phyloP scores from a whole-genome alignment of 2,113 vertebrate genomes.

The Rallus limicola region DNA sequence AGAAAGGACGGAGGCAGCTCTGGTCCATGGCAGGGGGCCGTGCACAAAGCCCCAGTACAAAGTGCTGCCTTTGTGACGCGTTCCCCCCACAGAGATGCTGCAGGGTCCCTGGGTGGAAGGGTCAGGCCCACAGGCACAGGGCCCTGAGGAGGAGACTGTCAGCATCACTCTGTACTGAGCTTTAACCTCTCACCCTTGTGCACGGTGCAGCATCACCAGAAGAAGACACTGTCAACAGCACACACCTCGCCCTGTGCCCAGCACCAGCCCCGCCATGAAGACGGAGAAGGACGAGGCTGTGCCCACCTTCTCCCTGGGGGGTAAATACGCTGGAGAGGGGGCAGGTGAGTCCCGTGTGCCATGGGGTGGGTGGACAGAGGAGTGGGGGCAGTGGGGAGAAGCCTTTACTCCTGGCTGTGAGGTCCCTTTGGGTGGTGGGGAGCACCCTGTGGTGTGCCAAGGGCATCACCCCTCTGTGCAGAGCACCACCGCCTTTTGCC shows the following conservation, averaged over 20 bases:
- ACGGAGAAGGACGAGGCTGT: conserved; percentile 23
- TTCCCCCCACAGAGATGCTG: not conserved
- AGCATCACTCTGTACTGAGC: rapidly evolving
- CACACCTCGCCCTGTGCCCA: not conserved
- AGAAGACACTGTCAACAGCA: not conserved
- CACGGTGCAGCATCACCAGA: not conserved
- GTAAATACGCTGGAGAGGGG: conserved; percentile 12
- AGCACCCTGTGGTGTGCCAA: rapidly evolving
- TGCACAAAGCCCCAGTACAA: rapidly evolving
- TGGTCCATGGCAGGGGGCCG: not conserved
- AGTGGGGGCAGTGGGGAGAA: rapidly evolving
- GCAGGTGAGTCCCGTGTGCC: conserved; percentile 13
- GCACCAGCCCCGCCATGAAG: conserved; percentile 13
- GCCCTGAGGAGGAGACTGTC: not conserved
- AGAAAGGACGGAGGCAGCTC: not conserved
- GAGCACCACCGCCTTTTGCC: not conserved
- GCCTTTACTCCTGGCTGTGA: not conserved
- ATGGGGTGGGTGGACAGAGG: rapidly evolving
- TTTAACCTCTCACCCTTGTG: not conserved
- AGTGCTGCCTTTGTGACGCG: not conserved
- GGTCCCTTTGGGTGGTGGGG: not conserved
- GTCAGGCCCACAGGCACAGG: rapidly evolving
- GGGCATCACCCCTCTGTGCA: not conserved
- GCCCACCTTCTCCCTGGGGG: conserved; percentile 36
- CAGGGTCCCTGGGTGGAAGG: rapidly evolving